Percentiles rank a stretch among this genome's conserved stretches.
phyloP scores from a whole-genome alignment of 2,113 vertebrate species.

The Passer montanus region DNA sequence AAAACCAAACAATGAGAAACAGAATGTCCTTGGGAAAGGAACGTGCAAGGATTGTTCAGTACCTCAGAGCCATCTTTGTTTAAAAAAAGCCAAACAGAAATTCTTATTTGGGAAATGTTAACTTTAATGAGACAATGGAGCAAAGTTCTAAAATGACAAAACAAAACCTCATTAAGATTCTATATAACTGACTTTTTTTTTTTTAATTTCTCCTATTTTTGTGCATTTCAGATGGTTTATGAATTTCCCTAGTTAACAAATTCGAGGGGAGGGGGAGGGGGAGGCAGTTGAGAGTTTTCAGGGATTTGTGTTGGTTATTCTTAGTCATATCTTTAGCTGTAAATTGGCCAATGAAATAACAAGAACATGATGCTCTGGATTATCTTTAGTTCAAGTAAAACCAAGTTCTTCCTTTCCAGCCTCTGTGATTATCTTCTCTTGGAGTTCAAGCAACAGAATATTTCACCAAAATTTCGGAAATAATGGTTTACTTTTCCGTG shows the following conservation, averaged over 20 bases:
- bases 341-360: background rate
- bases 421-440: background rate
- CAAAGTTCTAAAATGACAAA: background rate
- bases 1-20: background rate
- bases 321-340: background rate
- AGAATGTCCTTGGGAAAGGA: background rate
- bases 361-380: background rate
- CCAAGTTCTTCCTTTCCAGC: background rate
- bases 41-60: background rate
- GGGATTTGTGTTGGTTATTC: accelerated
- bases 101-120: background rate
- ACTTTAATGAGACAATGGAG: background rate
- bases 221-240: background rate
- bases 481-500: background rate
- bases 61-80: background rate
- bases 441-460: background rate
- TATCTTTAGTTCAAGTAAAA: background rate
- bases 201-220: background rate
- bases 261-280: background rate
- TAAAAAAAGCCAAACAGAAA: background rate
- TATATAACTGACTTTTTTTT: background rate
- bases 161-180: background rate
- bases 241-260: background rate
- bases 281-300: background rate
- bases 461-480: background rate